phyloP scores from a whole-genome alignment of 2,888 invertebrate genomes.

The Drosophila greeni region DNA sequence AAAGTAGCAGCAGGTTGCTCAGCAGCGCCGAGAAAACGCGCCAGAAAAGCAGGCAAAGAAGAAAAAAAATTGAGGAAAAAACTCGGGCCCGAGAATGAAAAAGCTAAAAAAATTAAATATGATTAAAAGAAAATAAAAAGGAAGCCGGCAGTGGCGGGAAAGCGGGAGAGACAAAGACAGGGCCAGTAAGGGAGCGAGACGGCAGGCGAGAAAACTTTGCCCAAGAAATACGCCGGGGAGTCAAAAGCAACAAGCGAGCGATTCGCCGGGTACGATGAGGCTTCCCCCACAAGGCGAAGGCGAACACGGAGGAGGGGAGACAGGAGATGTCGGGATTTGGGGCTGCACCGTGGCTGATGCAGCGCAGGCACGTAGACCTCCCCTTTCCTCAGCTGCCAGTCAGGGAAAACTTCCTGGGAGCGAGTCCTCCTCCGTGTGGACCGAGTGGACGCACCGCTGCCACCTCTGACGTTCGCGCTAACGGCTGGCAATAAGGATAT shows the following conservation, averaged over 20 bases:
- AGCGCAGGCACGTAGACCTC: slow-evolving; percentile 58
- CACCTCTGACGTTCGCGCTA: slow-evolving; percentile 9
- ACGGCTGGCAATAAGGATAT: slow-evolving; percentile 43
- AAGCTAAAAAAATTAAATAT: slow-evolving; percentile 70
- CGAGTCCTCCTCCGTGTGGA: slow-evolving; percentile 8
- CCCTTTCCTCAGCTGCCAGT: neutral
- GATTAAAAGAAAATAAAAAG: slow-evolving; percentile 70
- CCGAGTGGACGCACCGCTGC: slow-evolving; percentile 42
- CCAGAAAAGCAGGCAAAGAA: slow-evolving; percentile 33
- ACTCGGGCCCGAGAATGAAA: slow-evolving; percentile 57
- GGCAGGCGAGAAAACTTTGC: slow-evolving; percentile 51
- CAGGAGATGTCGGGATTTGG: neutral
- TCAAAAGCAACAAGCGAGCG: slow-evolving; percentile 64
- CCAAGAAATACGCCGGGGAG: slow-evolving; percentile 57
- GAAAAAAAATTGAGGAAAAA: slow-evolving; percentile 44
- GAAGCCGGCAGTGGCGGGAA: slow-evolving; percentile 6
- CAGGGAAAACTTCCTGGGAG: slow-evolving; percentile 40
- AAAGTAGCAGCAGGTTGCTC: slow-evolving; percentile 52
- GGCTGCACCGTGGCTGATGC: slow-evolving; percentile 52
- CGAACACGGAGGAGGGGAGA: neutral
- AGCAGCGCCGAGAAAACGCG: slow-evolving; percentile 40
- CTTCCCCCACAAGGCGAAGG: neutral
- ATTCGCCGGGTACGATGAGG: slow-evolving; percentile 27
- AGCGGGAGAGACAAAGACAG: slow-evolving; percentile 7
- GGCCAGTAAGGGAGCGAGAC: slow-evolving; percentile 22